Conservation (phyloP, 2,113 vertebrate species). For the Corydoras sp. region DNA sequence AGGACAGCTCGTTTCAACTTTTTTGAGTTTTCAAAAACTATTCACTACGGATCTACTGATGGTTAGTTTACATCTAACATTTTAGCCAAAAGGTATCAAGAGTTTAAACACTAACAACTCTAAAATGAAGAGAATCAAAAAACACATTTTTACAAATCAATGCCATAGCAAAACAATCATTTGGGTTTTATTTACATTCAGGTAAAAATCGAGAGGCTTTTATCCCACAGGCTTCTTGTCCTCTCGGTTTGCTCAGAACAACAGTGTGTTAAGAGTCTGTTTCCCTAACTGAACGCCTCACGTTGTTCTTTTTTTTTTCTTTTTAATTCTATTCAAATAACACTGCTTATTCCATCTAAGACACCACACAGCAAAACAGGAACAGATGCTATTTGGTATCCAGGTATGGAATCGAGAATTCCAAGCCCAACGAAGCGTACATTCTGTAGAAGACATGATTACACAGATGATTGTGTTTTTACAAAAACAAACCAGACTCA, state of each 20-base stretch:
- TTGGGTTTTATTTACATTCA: constrained; percentile 52
- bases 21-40: constrained; percentile 38
- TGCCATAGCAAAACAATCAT: constrained; percentile 56
- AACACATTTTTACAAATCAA: constrained; percentile 50
- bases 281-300: background rate
- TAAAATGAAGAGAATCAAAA: constrained; percentile 28
- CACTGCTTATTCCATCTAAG: constrained; percentile 31
- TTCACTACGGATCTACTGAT: constrained; percentile 53
- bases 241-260: constrained; percentile 11
- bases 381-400: constrained; percentile 49
- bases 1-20: constrained; percentile 37
- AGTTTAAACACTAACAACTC: constrained; percentile 38
- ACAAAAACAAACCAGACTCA: constrained; percentile 21
- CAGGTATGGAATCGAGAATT: constrained; percentile 46
- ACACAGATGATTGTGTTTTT: constrained; percentile 47
- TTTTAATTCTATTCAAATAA: constrained; percentile 13
- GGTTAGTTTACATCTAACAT: constrained; percentile 54
- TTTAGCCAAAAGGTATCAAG: constrained; percentile 41
- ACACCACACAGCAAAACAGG: constrained; percentile 24
- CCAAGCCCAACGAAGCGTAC: constrained; percentile 57
- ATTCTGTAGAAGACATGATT: constrained; percentile 57
- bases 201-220: constrained; percentile 16
- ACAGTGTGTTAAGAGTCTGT: constrained; percentile 6
- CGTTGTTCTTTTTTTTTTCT: background rate
- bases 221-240: background rate